Conservation (phyloP, 2,797 vertebrate genomes). For the Picus viridis region DNA sequence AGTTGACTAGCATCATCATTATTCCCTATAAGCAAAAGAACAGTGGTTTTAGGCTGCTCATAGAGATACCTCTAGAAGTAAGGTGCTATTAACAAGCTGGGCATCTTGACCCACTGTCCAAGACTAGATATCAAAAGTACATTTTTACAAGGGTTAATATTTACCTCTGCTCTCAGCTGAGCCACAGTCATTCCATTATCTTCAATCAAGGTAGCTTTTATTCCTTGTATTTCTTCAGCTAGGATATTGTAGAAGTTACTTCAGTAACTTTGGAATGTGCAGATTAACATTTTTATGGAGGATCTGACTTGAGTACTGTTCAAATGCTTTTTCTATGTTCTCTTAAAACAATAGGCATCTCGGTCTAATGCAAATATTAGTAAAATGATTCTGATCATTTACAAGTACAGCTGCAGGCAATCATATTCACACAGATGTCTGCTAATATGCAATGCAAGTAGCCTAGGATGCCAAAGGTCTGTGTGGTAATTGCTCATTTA, state of each 20-base stretch:
- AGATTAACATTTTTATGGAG: background rate
- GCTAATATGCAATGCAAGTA: background rate
- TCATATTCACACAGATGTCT: background rate
- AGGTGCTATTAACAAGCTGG: background rate
- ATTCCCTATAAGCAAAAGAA: background rate
- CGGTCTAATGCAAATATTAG: conserved; percentile 40
- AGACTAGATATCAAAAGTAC: background rate
- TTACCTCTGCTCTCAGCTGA: background rate
- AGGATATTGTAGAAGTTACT: background rate
- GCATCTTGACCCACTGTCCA: background rate
- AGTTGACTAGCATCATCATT: background rate
- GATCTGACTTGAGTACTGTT: background rate
- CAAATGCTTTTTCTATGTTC: background rate
- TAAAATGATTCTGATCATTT: conserved; percentile 34
- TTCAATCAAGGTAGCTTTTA: background rate
- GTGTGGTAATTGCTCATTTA: background rate
- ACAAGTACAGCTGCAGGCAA: conserved; percentile 33
- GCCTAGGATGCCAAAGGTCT: background rate
- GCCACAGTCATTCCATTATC: background rate
- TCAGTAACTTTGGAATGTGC: background rate
- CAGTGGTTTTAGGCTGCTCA: background rate
- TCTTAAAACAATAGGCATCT: conserved; percentile 30
- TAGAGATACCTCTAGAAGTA: background rate
- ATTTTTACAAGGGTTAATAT: background rate
- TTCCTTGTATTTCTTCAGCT: background rate